Conservation (phyloP, 2,888 invertebrate species). For the Leptinotarsa juncta region DNA sequence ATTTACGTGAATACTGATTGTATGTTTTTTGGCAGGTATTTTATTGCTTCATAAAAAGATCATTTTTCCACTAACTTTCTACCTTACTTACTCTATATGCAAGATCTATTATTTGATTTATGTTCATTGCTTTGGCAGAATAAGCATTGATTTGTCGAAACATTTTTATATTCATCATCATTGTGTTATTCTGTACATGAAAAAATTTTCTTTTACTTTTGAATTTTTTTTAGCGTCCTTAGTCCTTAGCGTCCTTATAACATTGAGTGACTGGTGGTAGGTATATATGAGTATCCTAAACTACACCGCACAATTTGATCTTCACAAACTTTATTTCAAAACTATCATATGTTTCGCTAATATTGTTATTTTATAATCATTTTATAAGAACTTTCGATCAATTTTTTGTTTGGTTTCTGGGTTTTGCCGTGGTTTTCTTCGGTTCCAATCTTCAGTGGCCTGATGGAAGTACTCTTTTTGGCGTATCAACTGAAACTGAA, state of each 20-base stretch:
- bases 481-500: too few relatives aligned
- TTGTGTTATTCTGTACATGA: not conserved
- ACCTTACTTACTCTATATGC: not conserved
- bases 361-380: not conserved
- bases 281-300: constrained; percentile 1
- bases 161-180: not conserved
- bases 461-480: too few relatives aligned
- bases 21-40: too few relatives aligned
- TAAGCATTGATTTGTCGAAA: not conserved
- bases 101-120: too few relatives aligned
- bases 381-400: not conserved
- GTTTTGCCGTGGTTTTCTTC: too few relatives aligned
- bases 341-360: not conserved
- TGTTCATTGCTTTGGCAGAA: too few relatives aligned
- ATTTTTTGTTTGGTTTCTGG: not conserved
- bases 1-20: too few relatives aligned
- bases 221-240: constrained; percentile 6
- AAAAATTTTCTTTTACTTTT: not conserved
- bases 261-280: not conserved
- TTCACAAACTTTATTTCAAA: not conserved
- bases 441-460: too few relatives aligned
- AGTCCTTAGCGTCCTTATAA: too few relatives aligned
- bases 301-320: not conserved
- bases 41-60: not conserved
- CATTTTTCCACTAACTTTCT: not conserved